Evolutionary conservation across 2,888 invertebrate genomes (phyloP).

Genomic region (Cephus runcator): DNA sequence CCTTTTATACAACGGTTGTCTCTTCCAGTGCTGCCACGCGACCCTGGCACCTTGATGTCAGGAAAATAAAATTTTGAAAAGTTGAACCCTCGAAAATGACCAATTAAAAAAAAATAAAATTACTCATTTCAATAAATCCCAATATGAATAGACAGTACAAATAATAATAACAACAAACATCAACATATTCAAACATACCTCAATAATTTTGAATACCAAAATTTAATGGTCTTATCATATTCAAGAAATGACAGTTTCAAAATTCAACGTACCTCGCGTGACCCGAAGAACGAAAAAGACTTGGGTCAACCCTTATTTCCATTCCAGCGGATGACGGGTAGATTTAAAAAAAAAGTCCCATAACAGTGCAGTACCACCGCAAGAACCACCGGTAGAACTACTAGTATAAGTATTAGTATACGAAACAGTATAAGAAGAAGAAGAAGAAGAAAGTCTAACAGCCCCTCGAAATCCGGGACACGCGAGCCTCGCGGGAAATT

Average conservation of each 20-base stretch:
- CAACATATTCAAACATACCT: too few species aligned
- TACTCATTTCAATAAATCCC: background rate
- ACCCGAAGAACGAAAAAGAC: background rate
- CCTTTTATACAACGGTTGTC: background rate
- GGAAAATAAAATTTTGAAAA: background rate
- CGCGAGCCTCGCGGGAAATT: conserved; percentile 65
- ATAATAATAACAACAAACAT: too few species aligned
- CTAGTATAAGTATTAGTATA: background rate
- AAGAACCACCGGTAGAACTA: background rate
- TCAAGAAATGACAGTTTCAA: background rate
- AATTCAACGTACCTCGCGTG: background rate
- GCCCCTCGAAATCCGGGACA: conserved; percentile 58
- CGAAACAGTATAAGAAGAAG: background rate
- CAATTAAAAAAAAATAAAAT: background rate
- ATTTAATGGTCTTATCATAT: background rate
- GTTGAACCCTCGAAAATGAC: background rate
- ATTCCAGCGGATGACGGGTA: background rate
- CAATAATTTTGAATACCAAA: background rate
- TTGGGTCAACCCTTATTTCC: background rate
- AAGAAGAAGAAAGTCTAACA: conserved; percentile 2
- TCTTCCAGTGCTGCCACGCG: conserved; percentile 34
- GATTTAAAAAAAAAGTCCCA: background rate
- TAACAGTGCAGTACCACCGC: background rate
- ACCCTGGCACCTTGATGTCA: conserved; percentile 15
- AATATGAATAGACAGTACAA: background rate